phyloP scores from a whole-genome alignment of 2,797 vertebrate genomes.

The Coluber constrictor region DNA sequence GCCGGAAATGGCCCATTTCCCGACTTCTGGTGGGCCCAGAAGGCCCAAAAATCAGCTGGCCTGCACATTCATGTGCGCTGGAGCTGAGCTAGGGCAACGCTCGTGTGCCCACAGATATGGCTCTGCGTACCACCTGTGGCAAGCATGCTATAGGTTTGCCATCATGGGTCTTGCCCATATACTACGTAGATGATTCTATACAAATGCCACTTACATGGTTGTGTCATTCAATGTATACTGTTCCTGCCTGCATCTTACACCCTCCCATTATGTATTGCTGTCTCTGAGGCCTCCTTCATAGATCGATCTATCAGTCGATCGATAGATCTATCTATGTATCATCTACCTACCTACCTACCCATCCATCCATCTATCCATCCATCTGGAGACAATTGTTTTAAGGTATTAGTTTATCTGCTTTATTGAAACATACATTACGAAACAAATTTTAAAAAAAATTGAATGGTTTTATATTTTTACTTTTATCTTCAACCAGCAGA shows the following conservation, averaged over 20 bases:
- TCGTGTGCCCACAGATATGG: too few species aligned
- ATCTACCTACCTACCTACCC: rapidly evolving
- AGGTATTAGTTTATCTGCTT: not conserved
- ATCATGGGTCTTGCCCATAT: not conserved
- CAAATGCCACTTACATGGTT: not conserved
- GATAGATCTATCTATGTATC: too few species aligned
- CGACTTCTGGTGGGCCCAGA: too few species aligned
- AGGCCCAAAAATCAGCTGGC: too few species aligned
- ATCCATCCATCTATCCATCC: too few species aligned
- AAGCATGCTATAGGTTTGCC: too few species aligned
- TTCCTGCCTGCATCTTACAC: not conserved
- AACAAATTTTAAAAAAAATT: not conserved
- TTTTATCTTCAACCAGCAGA: not conserved
- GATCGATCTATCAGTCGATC: too few species aligned
- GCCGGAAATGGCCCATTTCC: too few species aligned
- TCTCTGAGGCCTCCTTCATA: not conserved
- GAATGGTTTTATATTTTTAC: not conserved
- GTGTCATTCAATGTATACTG: not conserved
- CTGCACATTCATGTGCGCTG: too few species aligned
- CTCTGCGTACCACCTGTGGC: too few species aligned
- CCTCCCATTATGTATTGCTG: not conserved
- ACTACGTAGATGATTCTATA: not conserved
- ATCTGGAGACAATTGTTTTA: not conserved
- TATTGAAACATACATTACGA: not conserved
- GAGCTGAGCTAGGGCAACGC: too few species aligned